Evolutionary conservation across 2,888 invertebrate species (phyloP).

Genomic region (Catocala fraxini): DNA sequence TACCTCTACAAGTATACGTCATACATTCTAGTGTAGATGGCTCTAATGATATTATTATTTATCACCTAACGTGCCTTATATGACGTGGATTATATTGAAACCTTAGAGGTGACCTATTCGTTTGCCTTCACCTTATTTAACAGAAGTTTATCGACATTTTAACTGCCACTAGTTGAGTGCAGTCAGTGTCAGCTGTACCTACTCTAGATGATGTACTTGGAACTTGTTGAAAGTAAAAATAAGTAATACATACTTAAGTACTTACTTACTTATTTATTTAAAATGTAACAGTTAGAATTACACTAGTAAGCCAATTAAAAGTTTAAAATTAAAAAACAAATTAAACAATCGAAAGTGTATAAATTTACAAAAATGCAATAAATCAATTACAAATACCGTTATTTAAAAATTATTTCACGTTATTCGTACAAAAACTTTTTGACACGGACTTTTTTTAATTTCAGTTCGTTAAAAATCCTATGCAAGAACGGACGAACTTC

Average conservation of each 20-base stretch:
- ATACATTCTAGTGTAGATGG: too few relatives aligned
- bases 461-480: slow-evolving; percentile 30
- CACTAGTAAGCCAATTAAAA: too few relatives aligned
- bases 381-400: too few relatives aligned
- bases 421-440: too few relatives aligned
- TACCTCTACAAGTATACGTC: too few relatives aligned
- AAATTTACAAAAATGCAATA: too few relatives aligned
- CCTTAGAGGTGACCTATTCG: slow-evolving; percentile 67
- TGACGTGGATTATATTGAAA: slow-evolving; percentile 36
- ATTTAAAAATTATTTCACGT: too few relatives aligned
- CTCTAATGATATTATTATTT: background rate
- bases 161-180: slow-evolving; percentile 21
- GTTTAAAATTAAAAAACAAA: too few relatives aligned
- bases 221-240: background rate
- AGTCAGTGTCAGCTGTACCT: slow-evolving; percentile 16
- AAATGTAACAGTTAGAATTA: too few relatives aligned
- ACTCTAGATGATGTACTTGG: background rate
- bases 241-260: background rate
- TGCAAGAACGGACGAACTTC: slow-evolving; percentile 41
- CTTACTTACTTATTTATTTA: background rate
- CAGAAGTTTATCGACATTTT: slow-evolving; percentile 49
- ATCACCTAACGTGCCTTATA: slow-evolving; percentile 34
- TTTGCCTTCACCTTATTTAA: slow-evolving; percentile 68
- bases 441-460: slow-evolving; percentile 2
- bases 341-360: too few relatives aligned